Evolutionary conservation across 2,888 invertebrate species (phyloP).

Genomic region (Agrotis clavis): DNA sequence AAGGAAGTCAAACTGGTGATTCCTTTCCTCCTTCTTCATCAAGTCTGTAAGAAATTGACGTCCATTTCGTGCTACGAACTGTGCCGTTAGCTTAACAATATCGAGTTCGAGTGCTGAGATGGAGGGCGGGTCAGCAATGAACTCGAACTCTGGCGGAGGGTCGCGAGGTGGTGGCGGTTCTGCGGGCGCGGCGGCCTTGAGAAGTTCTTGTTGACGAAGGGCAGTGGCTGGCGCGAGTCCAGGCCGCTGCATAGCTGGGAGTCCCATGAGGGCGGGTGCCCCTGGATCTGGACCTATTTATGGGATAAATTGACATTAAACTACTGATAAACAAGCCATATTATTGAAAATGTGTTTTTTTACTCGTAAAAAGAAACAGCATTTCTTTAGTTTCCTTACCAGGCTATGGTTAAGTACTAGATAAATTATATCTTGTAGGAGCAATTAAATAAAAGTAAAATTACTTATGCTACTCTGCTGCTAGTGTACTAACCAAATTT

Average conservation of each 20-base stretch:
- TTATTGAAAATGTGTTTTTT: too few relatives aligned
- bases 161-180: conserved; percentile 97
- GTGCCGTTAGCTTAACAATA: conserved; percentile 99
- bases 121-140: conserved; percentile 99
- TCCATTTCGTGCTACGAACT: conserved; percentile 99
- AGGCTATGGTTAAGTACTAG: background rate
- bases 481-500: background rate
- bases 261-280: conserved; percentile 61
- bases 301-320: background rate
- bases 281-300: conserved; percentile 74
- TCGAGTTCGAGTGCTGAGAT: conserved; percentile 99
- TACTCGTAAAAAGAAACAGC: background rate
- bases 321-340: background rate
- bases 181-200: conserved; percentile 96
- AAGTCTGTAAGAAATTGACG: conserved; percentile 99
- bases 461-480: too few relatives aligned
- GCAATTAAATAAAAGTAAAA: too few relatives aligned
- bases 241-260: conserved; percentile 76
- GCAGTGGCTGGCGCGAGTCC: conserved; percentile 95
- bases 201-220: conserved; percentile 96
- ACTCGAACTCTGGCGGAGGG: conserved; percentile 97
- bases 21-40: conserved; percentile 99
- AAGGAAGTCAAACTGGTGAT: conserved; percentile 99
- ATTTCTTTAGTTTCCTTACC: background rate
- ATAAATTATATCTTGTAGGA: background rate